A percentile compares a stretch with the other conserved stretches of the same genome.
These are phyloP conservation scores for Macaria liturata DNA, from an alignment of 2,888 invertebrate species.

Conservation along the genomic window DNA sequence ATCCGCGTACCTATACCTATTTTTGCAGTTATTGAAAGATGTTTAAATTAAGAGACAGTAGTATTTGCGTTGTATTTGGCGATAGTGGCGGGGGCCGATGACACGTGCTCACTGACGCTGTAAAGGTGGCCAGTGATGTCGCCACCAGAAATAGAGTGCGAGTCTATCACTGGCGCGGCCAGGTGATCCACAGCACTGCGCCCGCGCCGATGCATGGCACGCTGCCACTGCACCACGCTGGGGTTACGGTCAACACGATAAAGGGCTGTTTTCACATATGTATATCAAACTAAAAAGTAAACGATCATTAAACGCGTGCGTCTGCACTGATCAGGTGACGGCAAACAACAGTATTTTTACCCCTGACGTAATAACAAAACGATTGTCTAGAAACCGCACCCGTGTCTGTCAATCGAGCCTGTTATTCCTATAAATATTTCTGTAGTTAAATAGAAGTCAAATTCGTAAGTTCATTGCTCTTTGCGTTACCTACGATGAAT, in stretches of 20 bases:
- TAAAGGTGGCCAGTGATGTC: conserved; percentile 66
- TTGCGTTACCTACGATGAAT: conserved; percentile 25
- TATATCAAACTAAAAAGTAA: conserved; percentile 10
- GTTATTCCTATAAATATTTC: conserved; percentile 21
- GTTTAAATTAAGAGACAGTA: conserved; percentile 30
- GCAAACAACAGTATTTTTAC: conserved; percentile 8
- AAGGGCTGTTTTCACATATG: conserved; percentile 19
- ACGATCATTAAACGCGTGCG: conserved; percentile 6
- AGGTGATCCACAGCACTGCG: conserved; percentile 60
- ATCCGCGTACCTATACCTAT: conserved; percentile 12
- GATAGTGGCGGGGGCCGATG: conserved; percentile 54
- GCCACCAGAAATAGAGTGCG: conserved; percentile 59
- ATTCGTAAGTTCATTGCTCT: conserved; percentile 44
- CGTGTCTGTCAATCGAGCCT: conserved; percentile 10
- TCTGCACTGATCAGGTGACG: conserved; percentile 6
- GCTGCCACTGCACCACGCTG: conserved; percentile 43
- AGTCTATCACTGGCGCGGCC: conserved; percentile 47
- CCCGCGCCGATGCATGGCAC: conserved; percentile 44
- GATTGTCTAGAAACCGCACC: conserved; percentile 2
- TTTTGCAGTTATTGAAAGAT: conserved; percentile 28
- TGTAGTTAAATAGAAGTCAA: conserved; percentile 9
- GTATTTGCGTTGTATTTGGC: conserved; percentile 44
- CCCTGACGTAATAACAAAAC: conserved; percentile 1
- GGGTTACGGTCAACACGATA: conserved; percentile 54
- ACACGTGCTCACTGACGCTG: conserved; percentile 66